These are phyloP conservation scores for Spilogale gracilis DNA, from an alignment of 2,113 vertebrate genomes.

Conservation along the genomic window DNA sequence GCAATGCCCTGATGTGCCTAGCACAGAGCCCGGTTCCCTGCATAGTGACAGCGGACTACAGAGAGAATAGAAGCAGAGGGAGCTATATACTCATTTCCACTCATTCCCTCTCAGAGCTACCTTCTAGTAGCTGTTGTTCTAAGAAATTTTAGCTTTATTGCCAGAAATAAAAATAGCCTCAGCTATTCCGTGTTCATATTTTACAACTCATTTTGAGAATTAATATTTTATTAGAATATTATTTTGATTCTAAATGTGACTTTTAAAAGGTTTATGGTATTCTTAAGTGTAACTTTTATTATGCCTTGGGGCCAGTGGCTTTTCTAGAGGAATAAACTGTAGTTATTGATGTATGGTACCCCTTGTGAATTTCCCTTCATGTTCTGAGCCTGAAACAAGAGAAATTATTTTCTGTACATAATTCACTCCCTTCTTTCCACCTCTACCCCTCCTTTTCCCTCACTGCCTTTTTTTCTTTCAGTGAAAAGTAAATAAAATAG, in stretches of 20 bases:
- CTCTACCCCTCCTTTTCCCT: constrained; percentile 40
- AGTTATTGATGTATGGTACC: constrained; percentile 70
- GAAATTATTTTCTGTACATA: constrained; percentile 78
- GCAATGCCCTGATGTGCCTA: accelerated
- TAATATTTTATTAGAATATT: constrained; percentile 83
- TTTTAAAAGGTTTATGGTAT: constrained; percentile 80
- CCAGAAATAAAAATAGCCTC: constrained; percentile 74
- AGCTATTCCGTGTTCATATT: constrained; percentile 73
- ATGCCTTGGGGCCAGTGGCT: constrained; percentile 71
- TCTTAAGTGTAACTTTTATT: constrained; percentile 78
- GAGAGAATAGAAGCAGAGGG: background rate
- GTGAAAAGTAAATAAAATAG: constrained; percentile 58
- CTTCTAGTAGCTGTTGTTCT: constrained; percentile 38
- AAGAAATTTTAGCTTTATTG: constrained; percentile 69
- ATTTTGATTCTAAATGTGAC: constrained; percentile 79
- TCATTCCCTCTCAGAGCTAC: constrained; percentile 16
- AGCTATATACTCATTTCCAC: background rate
- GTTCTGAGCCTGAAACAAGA: constrained; percentile 60
- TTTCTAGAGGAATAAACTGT: constrained; percentile 58
- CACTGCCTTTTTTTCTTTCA: constrained; percentile 2
- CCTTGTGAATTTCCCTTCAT: constrained; percentile 67
- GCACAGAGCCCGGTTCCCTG: background rate
- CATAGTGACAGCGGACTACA: background rate
- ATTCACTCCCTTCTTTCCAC: constrained; percentile 62
- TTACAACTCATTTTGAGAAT: constrained; percentile 81